These are phyloP conservation scores for Acleris holmiana DNA, from an alignment of 2,888 invertebrate species.

Conservation along the genomic window DNA sequence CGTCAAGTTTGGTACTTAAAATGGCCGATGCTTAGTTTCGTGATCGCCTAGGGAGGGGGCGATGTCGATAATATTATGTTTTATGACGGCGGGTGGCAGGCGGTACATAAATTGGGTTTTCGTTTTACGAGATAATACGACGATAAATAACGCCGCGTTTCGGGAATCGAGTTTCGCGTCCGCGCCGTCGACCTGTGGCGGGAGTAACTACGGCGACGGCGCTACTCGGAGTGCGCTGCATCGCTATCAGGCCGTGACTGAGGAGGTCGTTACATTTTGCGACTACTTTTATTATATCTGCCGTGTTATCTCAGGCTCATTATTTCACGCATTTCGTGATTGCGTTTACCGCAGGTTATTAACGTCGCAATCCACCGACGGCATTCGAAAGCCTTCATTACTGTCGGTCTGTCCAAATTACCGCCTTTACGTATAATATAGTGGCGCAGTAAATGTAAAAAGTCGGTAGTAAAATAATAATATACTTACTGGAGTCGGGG, in stretches of 20 bases:
- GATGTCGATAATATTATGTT: conserved; percentile 82
- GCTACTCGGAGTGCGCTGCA: conserved; percentile 47
- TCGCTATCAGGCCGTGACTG: conserved; percentile 68
- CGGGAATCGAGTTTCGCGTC: conserved; percentile 61
- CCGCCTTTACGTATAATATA: conserved; percentile 25
- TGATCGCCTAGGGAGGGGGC: conserved; percentile 82
- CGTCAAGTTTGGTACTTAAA: conserved; percentile 75
- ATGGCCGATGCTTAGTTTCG: conserved; percentile 82
- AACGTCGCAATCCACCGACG: conserved; percentile 40
- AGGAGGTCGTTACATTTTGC: conserved; percentile 65
- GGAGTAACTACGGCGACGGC: too few relatives aligned
- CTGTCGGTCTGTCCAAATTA: conserved; percentile 29
- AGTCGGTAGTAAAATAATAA: conserved; percentile 32
- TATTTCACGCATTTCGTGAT: conserved; percentile 50
- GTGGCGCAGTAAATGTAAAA: conserved; percentile 26
- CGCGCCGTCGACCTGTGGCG: not conserved
- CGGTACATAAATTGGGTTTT: conserved; percentile 76
- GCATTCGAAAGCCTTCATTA: conserved; percentile 37
- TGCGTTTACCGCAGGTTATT: conserved; percentile 43
- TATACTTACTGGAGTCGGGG: conserved; percentile 33
- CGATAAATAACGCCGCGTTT: conserved; percentile 75
- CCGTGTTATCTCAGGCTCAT: conserved; percentile 58
- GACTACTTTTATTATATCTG: conserved; percentile 55
- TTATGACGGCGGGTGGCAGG: conserved; percentile 74
- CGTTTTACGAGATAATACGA: conserved; percentile 78